Base-by-base conservation (phyloP, 2,888 invertebrate genomes). In the Nesidiocoris tenuis region DNA sequence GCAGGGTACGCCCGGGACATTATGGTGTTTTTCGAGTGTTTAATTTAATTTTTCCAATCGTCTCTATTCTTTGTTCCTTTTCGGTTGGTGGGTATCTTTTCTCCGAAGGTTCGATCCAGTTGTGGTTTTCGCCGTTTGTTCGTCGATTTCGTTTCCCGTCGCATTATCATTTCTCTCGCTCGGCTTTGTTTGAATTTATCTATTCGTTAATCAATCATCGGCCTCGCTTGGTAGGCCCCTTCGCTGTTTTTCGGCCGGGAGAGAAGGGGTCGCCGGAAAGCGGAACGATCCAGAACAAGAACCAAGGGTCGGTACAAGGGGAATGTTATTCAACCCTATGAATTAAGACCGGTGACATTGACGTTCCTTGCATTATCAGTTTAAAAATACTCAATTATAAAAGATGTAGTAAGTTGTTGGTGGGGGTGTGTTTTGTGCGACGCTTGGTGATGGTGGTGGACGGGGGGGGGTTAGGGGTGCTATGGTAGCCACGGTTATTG, bases 321-420 rank as follows among this genome's bases (percentile, higher is more conserved):
- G 39, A 39, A 39, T 12, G 39, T 39, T 39, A 39, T 71, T 39
- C 61, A 25, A 61, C 59, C 71, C 71, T 39, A 25, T 71, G 71
- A 71, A 71, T 71, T 71, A 71, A 71, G 71, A 71, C 71, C 61
- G 61, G 71, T 61, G 71, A 71, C 71, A 61, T 71, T 71, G 71
- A 71, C 71, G 71, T 71, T 71, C 55, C 71, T 71, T 61, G 18
- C 71, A 71, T 61, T 71, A 71, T 71, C 71, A 59, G 71, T 71
- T 65, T 65, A 74, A 74, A 74, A 74, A 74, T 65, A 66, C 65
- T 74, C 74, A 74, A 74, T 74, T 71, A 71, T 61, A 71, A 71
- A 68, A 71, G 71, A 25, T 39, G 71, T 24, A 61, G 71, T 7
- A 3, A 12, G 3, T 3, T 3, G 39, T 39, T 3, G 2, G 63